Evolutionary conservation across 2,113 vertebrate species (phyloP).

Genomic region (Cyphomyrus discorhynchus): DNA sequence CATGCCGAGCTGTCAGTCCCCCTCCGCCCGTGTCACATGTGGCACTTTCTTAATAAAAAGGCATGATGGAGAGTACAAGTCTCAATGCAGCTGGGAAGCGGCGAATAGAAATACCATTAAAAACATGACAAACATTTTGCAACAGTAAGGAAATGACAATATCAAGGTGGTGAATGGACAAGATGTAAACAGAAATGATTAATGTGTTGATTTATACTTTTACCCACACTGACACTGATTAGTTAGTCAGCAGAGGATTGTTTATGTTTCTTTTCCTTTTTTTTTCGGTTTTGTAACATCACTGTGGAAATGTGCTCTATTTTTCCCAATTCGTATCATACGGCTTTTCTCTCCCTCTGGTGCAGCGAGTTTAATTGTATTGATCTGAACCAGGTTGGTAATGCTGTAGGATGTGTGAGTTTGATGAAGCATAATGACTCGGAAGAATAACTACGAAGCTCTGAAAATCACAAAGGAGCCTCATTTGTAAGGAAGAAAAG

Average conservation of each 20-base stretch:
- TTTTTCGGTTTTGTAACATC: background rate
- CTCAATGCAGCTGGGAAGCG: background rate
- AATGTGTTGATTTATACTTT: background rate
- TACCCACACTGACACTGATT: background rate
- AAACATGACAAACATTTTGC: background rate
- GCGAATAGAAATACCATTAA: background rate
- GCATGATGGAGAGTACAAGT: background rate
- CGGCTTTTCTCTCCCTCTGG: background rate
- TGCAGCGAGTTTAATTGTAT: background rate
- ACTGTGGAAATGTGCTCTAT: background rate
- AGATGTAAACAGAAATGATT: background rate
- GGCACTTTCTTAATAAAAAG: background rate
- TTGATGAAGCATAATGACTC: slow-evolving; percentile 5
- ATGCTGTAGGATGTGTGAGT: slow-evolving; percentile 4
- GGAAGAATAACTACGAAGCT: background rate
- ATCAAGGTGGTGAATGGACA: background rate
- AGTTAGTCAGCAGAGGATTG: background rate
- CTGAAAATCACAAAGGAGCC: background rate
- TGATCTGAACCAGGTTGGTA: background rate
- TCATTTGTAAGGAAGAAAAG: background rate
- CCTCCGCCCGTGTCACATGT: background rate
- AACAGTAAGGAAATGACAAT: background rate
- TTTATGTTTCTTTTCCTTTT: background rate
- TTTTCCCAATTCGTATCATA: background rate
- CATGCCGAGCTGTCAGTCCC: background rate